Evolutionary conservation across 1,140 invertebrate genomes (phyloP), one percentile per base, ranked within the genome.

Genomic region (Drosophila persimilis): DNA sequence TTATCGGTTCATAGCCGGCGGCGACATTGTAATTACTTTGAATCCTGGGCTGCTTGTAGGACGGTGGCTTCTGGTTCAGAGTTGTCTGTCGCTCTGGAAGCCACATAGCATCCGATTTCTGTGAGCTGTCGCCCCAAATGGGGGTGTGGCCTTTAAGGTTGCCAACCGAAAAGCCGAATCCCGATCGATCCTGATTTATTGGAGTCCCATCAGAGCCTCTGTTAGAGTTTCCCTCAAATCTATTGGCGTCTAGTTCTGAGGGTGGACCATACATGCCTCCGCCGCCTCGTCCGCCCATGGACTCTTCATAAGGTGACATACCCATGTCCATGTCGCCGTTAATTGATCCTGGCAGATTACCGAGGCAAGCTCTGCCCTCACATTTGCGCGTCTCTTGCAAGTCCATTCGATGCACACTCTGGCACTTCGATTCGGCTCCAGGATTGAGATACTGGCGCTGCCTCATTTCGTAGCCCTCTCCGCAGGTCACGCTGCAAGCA

Each of bases 401-500:
- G 3, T 76, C 63, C n/a, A 79, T 22, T 11, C 54, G 43, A 44
- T 83, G 75, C 1, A 73, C 83, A 53, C 35, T 61, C 54, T 89
- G 85, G 15, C 85, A 90, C 29, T 75, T 69, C 0, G 52, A 2
- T 52, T 86, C 79, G 4, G 70, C 66, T 11, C 57, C 52, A 0
- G 76, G 81, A 63, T 75, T 89, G 0, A 80, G 41, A 45, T 90
- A 85, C 54, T 81, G 74, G 1, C 84, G 69, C 29, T 75, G 72
- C 3, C 81, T 65, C 31, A 55, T 63, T 39, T 80, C 75, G 22
- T 58, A 75, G 15, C 90, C 90, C 1, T 81, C 83, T 15, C 90
- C 90, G 29, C 97, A 97, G n/a, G 94, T 94, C 0, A 93, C 94
- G 57, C 93, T 96, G 80, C 97, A 97, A 0, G 93, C 79, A 22